Conservation (phyloP, 2,888 invertebrate genomes). For the Andrena fulva region DNA sequence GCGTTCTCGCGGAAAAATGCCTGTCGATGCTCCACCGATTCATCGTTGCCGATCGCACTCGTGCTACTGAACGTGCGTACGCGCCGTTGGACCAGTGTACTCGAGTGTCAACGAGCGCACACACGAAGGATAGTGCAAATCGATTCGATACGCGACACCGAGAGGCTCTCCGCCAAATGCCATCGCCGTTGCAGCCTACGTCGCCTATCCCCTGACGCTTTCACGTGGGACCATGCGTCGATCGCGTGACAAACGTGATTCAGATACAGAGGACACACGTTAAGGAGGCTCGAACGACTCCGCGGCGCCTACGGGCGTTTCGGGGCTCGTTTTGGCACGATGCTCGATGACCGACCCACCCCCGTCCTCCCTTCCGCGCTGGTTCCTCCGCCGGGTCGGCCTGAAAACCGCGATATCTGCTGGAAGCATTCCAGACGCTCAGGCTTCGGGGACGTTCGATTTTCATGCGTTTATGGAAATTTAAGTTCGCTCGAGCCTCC, state of each 20-base stretch:
- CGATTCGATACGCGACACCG: conserved; percentile 46
- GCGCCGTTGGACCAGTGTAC: background rate
- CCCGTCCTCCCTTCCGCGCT: background rate
- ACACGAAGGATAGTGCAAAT: conserved; percentile 17
- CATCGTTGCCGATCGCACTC: conserved; percentile 44
- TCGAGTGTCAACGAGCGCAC: background rate
- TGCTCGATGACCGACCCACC: conserved; percentile 43
- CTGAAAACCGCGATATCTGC: conserved; percentile 57
- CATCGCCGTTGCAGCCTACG: conserved; percentile 32
- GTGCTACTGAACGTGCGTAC: background rate
- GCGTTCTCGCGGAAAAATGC: conserved; percentile 60
- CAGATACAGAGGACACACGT: conserved; percentile 43
- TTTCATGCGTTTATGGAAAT: conserved; percentile 55
- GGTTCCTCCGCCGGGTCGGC: conserved; percentile 45
- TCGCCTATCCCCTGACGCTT: background rate
- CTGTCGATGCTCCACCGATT: conserved; percentile 56
- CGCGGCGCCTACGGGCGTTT: conserved; percentile 51
- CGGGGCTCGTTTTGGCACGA: conserved; percentile 62
- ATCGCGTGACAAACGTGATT: conserved; percentile 57
- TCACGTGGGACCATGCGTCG: background rate
- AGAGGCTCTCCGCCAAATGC: conserved; percentile 47
- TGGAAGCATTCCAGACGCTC: conserved; percentile 65
- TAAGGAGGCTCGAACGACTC: conserved; percentile 43
- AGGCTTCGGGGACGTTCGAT: conserved; percentile 50
- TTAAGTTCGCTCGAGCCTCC: conserved; percentile 26